Evolutionary conservation across 2,888 invertebrate genomes (phyloP), one percentile per base, ranked within the genome.

Genomic region (Criorhina ranunculi): DNA sequence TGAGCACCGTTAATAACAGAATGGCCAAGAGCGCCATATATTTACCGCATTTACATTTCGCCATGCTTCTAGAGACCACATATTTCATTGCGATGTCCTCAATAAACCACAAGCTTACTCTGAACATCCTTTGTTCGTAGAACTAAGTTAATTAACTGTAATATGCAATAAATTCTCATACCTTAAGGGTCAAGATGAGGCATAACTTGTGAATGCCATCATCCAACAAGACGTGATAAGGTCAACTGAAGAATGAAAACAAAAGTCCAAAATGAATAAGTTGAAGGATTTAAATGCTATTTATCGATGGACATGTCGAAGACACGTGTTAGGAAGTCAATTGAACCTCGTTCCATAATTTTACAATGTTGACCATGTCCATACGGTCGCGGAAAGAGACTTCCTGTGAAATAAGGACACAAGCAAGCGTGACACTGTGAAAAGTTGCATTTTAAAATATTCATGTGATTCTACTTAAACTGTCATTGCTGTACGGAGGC

Each of bases 91-190:
- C 19, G 9, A 46, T 9, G 46, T 46, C 19, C 17, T 31, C 31
- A 5, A 31, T 11, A 12, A 0, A 5, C 12, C 7, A 8, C 24
- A n/a, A n/a, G 7, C 11, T 12, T 8, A 35, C 37, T n/a, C 17
- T 6, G 19, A 24, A n/a, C n/a, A 7, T 57, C n/a, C 37, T 57
- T 33, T 57, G n/a, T 59, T 59, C 12, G 7, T 12, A 24, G 57
- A 1, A 40, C 17, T 24, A 40, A 0, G 5, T 15, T 35, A 51
- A 66, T 66, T 51, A 66, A 40, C 37, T 51, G 24, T 37, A 40
- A 40, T 66, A 15, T 33, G 24, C 66, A 51, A 66, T 66, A 37
- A 66, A 37, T 66, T 51, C 7, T 11, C 12, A 37, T 9, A 49
- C n/a, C n/a, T n/a, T n/a, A n/a, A n/a, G n/a, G n/a, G n/a, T n/a